Percentiles rank a stretch among this genome's conserved stretches.
Evolutionary conservation across 53 echinoderm and acorn worm genomes (phyloP).

Genomic region (Echinometra lucunter): DNA sequence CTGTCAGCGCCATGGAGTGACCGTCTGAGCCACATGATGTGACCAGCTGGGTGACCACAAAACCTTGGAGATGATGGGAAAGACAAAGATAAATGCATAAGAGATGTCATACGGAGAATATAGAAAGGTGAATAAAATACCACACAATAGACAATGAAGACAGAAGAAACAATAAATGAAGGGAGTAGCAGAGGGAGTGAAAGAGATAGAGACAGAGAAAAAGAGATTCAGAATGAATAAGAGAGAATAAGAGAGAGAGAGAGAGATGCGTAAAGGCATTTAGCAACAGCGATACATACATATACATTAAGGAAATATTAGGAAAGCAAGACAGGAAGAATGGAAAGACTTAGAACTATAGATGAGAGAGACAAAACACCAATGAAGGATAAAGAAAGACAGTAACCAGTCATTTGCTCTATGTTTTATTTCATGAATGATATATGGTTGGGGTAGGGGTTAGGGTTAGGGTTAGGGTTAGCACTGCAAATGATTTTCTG

Average conservation of each 20-base stretch:
- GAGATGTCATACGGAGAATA: background rate
- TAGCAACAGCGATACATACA: no score
- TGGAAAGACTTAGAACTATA: background rate
- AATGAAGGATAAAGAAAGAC: background rate
- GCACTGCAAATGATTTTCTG: no score
- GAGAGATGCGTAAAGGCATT: no score
- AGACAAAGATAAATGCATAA: background rate
- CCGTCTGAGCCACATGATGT: conserved; percentile 99
- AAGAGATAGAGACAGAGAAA: background rate
- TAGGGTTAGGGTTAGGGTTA: no score
- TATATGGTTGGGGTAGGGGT: no score
- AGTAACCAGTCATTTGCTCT: background rate
- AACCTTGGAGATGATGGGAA: conserved; percentile 72
- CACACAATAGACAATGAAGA: background rate
- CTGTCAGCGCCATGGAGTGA: conserved; percentile 99
- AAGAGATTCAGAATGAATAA: background rate
- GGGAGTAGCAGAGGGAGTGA: background rate
- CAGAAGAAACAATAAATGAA: background rate
- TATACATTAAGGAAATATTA: no score
- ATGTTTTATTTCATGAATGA: no score
- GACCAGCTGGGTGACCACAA: conserved; percentile 97
- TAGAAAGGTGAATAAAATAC: background rate
- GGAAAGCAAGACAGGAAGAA: background rate
- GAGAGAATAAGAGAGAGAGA: background rate
- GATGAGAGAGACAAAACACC: background rate